Base-by-base conservation (phyloP, 2,888 invertebrate genomes). In the Ferdinandea cuprea region DNA sequence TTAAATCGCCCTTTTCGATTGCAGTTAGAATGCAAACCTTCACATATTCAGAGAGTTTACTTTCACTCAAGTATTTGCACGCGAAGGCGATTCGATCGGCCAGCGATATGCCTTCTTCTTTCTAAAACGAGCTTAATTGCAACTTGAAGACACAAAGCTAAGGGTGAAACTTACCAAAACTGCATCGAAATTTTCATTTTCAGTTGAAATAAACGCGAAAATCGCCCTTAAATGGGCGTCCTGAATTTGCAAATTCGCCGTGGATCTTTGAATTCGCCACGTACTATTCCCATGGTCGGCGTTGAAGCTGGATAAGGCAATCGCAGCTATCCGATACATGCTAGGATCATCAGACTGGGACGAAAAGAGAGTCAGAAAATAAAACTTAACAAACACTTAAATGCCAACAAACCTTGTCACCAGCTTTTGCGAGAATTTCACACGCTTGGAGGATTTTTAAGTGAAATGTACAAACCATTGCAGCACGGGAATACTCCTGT, bases 41-140 rank as follows among this genome's bases (percentile, higher is more conserved):
- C 58, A 98, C 92, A 91, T 95, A 98, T 46, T 96, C 96, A 73
- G 93, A 92, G 84, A 98, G 92, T 91, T 95, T 94, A 15, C 92
- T 92, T 91, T 98, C 98, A 0, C 96, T 93, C 25, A 98, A 92
- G 92, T 95, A 98, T 88, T 95, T 94, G 88, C 96, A 95, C 17
- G 97, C 97, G 91, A 98, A 97, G n/a, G 97, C 97, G 61, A 98
- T 94, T 87, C 96, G 93, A 91, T 98, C 98, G 86, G 95, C 95
- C 7, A 98, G 94, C 0, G 95, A 94, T 91, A 98, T 94, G 50
- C 94, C 96, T 44, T 93, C 93, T 91, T 98, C 98, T 88, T 94
- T 94, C 95, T 97, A 89, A 19, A 40, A 25, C 11, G 8, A 11
- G 25, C 17, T n/a, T 44, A 25, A 13, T 7, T 3, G 8, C 3